phyloP scores from a whole-genome alignment of 2,888 invertebrate species.

The Chrysotoxum bicinctum region DNA sequence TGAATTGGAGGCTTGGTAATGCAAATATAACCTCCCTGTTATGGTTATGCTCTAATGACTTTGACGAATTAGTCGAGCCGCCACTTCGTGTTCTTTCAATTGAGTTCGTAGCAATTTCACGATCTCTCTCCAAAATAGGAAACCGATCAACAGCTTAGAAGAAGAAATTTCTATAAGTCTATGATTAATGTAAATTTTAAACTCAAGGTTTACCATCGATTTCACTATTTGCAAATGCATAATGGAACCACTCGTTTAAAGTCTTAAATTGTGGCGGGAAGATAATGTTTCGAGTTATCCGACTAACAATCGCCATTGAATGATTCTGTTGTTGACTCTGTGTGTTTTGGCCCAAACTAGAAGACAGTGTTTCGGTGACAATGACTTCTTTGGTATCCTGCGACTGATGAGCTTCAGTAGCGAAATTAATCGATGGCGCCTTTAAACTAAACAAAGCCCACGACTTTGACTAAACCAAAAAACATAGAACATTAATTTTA shows the following conservation, averaged over 20 bases:
- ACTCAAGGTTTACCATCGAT: constrained; percentile 89
- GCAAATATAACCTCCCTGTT: constrained; percentile 98
- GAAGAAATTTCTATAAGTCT: constrained; percentile 38
- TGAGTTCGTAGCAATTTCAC: constrained; percentile 84
- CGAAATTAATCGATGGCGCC: constrained; percentile 95
- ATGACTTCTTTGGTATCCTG: constrained; percentile 89
- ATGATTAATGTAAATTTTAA: neutral
- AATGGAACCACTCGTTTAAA: constrained; percentile 97
- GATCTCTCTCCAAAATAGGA: constrained; percentile 92
- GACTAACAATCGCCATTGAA: constrained; percentile 96
- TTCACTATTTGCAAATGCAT: constrained; percentile 96
- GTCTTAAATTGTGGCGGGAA: constrained; percentile 98
- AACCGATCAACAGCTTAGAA: constrained; percentile 94
- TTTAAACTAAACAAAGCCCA: constrained; percentile 97
- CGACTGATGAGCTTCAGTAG: constrained; percentile 95
- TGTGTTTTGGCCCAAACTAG: constrained; percentile 90
- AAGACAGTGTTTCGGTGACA: constrained; percentile 94
- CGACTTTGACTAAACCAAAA: constrained; percentile 86
- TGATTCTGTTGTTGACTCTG: constrained; percentile 88
- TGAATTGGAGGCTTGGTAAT: constrained; percentile 94
- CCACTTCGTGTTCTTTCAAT: constrained; percentile 83
- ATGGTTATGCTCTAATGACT: constrained; percentile 90
- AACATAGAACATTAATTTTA: neutral
- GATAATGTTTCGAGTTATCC: constrained; percentile 93
- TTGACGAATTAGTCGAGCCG: constrained; percentile 82